phyloP scores from a whole-genome alignment of 2,113 vertebrate species.

The Reinhardtius hippoglossoides region DNA sequence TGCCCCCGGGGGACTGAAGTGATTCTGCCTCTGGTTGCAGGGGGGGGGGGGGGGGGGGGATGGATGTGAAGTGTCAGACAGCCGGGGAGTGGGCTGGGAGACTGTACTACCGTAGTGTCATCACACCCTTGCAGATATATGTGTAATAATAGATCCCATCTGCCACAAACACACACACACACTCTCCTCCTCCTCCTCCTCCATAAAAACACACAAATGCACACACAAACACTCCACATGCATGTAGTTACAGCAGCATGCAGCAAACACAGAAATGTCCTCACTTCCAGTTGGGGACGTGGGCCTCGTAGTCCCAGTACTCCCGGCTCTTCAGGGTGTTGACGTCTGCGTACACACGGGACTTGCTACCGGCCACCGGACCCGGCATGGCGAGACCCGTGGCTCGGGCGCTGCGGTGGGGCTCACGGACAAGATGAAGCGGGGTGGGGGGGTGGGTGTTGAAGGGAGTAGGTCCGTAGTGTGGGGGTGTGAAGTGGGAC shows the following conservation, averaged over 20 bases:
- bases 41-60: background rate
- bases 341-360: conserved; percentile 96
- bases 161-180: background rate
- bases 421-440: background rate
- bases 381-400: conserved; percentile 93
- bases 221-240: background rate
- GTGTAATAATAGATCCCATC: conserved; percentile 46
- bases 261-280: conserved; percentile 55
- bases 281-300: conserved; percentile 98
- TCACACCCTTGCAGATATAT: conserved; percentile 44
- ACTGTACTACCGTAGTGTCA: conserved; percentile 21
- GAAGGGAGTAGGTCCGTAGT: conserved; percentile 2
- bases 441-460: background rate
- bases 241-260: background rate
- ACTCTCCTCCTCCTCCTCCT: no score
- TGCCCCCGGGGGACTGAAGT: background rate
- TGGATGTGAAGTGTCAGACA: conserved; percentile 22
- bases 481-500: conserved; percentile 32
- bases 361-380: conserved; percentile 94
- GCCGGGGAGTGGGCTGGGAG: conserved; percentile 11
- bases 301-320: conserved; percentile 98
- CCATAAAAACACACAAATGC: background rate
- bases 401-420: conserved; percentile 58
- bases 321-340: conserved; percentile 97
- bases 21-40: background rate